Evolutionary conservation across 2,888 invertebrate genomes (phyloP).

Genomic region (Masnerella sp.): DNA sequence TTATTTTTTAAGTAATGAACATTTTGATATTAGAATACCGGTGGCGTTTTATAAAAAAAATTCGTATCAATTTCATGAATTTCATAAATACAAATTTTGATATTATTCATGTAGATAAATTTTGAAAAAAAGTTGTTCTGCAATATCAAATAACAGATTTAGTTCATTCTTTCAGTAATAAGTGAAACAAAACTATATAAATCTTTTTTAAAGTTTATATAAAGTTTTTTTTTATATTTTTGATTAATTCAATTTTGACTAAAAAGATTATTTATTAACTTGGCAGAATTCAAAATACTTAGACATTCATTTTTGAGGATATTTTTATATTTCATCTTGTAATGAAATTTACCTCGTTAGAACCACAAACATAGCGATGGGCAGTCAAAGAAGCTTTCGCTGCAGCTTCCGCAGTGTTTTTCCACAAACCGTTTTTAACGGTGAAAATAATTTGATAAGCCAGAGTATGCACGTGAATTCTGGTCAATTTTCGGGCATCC

Average conservation of each 20-base stretch:
- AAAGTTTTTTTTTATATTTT: no score
- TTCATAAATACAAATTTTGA: no score
- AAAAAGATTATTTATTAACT: not conserved
- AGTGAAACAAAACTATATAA: no score
- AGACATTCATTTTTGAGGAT: not conserved
- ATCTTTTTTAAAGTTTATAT: no score
- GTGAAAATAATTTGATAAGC: conserved; percentile 92
- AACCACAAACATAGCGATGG: conserved; percentile 89
- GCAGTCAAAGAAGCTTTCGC: conserved; percentile 91
- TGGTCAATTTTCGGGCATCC: conserved; percentile 82
- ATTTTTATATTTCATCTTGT: not conserved
- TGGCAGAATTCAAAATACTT: not conserved
- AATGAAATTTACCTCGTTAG: conserved; percentile 80
- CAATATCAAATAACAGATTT: no score
- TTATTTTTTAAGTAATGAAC: not conserved
- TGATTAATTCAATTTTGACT: no score
- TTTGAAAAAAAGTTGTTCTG: no score
- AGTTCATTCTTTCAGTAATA: no score
- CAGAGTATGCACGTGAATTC: conserved; percentile 91
- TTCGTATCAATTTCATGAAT: no score
- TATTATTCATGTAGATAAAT: no score
- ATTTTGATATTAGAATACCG: no score
- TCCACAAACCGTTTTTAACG: conserved; percentile 85
- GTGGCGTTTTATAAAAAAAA: no score
- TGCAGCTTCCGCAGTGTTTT: conserved; percentile 86